Percentiles rank a stretch among this genome's conserved stretches.
phyloP scores from a whole-genome alignment of 2,797 vertebrate species.

The Rhabdomys pumilio region DNA sequence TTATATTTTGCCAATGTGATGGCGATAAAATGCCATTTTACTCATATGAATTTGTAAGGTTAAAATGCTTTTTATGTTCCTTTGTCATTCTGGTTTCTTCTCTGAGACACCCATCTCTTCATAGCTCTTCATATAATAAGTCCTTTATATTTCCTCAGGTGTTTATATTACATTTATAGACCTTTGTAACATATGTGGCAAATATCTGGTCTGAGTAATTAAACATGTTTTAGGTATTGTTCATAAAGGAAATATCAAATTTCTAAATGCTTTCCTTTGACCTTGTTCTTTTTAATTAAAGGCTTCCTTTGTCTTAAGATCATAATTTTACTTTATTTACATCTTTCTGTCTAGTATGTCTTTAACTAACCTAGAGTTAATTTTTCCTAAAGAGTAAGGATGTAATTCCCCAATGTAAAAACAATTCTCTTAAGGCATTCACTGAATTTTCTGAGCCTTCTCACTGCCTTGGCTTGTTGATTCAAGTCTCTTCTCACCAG shows the following conservation, averaged over 20 bases:
- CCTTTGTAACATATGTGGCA: background rate
- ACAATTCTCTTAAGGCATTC: background rate
- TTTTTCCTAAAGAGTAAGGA: background rate
- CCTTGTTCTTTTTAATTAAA: background rate
- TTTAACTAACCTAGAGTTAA: background rate
- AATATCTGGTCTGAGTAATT: background rate
- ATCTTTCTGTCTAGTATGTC: background rate
- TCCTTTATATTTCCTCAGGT: background rate
- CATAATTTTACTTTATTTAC: background rate
- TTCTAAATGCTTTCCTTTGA: background rate
- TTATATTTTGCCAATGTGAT: background rate
- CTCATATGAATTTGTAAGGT: background rate
- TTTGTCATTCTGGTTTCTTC: background rate
- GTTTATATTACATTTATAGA: background rate
- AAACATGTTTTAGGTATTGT: background rate
- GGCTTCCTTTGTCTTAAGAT: background rate
- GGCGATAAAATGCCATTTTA: slow-evolving; percentile 5
- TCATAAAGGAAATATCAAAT: background rate
- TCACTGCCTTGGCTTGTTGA: background rate
- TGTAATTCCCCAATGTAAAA: slow-evolving; percentile 27
- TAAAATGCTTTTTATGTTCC: slow-evolving; percentile 50
- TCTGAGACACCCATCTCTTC: background rate
- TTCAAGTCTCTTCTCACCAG: background rate
- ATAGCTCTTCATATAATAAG: background rate
- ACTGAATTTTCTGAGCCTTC: background rate